phyloP scores from a whole-genome alignment of 2,888 invertebrate genomes.

The Dione vanillae region DNA sequence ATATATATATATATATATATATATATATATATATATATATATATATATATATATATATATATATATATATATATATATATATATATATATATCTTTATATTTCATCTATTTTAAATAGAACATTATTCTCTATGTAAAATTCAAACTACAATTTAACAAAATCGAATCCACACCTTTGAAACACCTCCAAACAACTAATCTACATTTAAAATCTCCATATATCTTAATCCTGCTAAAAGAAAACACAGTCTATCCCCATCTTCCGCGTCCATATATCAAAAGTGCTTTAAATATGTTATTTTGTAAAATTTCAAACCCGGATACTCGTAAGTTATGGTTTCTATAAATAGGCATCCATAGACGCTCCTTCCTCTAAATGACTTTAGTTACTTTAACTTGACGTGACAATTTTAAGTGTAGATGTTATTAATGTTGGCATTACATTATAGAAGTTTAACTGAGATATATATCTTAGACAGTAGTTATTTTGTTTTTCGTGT shows the following conservation, averaged over 20 bases:
- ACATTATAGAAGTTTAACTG: background rate
- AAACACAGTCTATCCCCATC: slow-evolving; percentile 22
- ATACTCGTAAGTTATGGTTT: slow-evolving; percentile 43
- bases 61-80: too few relatives aligned
- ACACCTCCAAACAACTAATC: background rate
- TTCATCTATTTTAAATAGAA: too few relatives aligned
- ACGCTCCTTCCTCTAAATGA: slow-evolving; percentile 31
- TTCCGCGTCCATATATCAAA: slow-evolving; percentile 37
- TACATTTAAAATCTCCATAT: background rate
- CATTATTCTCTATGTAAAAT: too few relatives aligned
- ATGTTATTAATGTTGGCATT: slow-evolving; percentile 24
- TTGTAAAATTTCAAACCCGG: slow-evolving; percentile 41
- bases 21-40: too few relatives aligned
- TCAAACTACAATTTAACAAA: too few relatives aligned
- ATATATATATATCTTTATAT: too few relatives aligned
- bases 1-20: too few relatives aligned
- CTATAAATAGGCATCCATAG: slow-evolving; percentile 27
- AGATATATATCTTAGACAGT: background rate
- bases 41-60: too few relatives aligned
- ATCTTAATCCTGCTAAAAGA: slow-evolving; percentile 15
- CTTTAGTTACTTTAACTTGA: slow-evolving; percentile 33
- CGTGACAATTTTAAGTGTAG: slow-evolving; percentile 34
- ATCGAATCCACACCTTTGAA: background rate
- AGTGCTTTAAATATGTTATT: slow-evolving; percentile 35
- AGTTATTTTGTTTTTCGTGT: background rate